phyloP scores from a whole-genome alignment of 2,888 invertebrate genomes.

The Hypomecis atomaria region DNA sequence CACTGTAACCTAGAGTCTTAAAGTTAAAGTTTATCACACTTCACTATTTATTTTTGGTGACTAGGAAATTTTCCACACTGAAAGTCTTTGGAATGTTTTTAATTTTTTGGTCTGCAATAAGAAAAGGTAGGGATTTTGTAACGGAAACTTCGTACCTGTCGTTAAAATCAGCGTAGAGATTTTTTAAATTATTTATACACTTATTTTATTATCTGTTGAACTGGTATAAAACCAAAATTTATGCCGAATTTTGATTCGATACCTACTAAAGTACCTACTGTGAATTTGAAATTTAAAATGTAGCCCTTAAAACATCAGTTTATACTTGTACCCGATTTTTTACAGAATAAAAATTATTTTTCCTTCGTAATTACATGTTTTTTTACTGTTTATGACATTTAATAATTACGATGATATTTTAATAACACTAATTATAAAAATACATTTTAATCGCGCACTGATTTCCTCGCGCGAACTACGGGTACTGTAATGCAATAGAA shows the following conservation, averaged over 20 bases:
- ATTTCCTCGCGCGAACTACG: not conserved
- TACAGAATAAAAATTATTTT: no score
- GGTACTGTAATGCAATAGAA: not conserved
- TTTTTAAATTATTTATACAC: no score
- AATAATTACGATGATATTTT: not conserved
- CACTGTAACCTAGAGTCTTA: no score
- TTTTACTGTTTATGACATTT: not conserved
- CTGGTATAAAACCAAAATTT: no score
- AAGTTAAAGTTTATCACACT: not conserved
- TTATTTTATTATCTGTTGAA: no score
- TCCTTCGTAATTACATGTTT: not conserved
- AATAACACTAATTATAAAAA: not conserved
- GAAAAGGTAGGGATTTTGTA: not conserved
- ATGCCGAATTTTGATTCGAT: no score
- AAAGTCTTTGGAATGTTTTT: conserved; percentile 5
- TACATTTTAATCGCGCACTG: not conserved
- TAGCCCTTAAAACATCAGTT: no score
- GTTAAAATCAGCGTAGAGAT: no score
- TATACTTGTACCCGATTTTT: no score
- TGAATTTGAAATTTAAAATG: no score
- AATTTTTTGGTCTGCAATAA: conserved; percentile 2
- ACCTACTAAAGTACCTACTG: no score
- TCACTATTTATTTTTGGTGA: conserved; percentile 1
- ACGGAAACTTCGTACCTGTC: no score
- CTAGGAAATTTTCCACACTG: not conserved